Conservation (phyloP, 2,797 vertebrate genomes). For the Buphagus erythrorhynchus region DNA sequence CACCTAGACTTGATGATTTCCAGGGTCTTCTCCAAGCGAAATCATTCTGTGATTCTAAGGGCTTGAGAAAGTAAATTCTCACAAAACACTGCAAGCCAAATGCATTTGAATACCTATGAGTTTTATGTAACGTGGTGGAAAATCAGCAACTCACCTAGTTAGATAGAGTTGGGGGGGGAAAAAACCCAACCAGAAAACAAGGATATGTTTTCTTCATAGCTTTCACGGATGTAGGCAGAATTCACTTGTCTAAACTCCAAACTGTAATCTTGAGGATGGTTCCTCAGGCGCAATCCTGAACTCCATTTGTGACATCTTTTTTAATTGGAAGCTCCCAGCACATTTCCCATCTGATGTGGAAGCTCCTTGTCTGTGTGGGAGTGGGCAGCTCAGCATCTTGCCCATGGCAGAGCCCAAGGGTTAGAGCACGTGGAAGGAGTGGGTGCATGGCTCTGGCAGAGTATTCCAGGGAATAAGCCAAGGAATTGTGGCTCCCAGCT, state of each 20-base stretch:
- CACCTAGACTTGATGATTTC: neutral
- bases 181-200: neutral
- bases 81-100: neutral
- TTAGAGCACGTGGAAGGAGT: neutral
- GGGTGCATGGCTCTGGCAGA: neutral
- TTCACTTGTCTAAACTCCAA: neutral
- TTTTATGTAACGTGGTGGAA: neutral
- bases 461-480: neutral
- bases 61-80: neutral
- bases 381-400: neutral
- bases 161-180: rapidly evolving
- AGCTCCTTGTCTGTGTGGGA: neutral
- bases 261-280: neutral
- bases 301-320: neutral
- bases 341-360: neutral
- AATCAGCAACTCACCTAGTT: neutral
- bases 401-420: neutral
- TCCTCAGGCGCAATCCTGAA: neutral
- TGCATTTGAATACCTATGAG: neutral
- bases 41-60: neutral
- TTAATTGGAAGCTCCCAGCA: neutral
- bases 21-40: neutral
- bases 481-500: neutral
- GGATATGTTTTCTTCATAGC: neutral
- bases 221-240: neutral